These are phyloP conservation scores for Erethizon dorsatum DNA, from an alignment of 2,797 vertebrate genomes.

Conservation along the genomic window DNA sequence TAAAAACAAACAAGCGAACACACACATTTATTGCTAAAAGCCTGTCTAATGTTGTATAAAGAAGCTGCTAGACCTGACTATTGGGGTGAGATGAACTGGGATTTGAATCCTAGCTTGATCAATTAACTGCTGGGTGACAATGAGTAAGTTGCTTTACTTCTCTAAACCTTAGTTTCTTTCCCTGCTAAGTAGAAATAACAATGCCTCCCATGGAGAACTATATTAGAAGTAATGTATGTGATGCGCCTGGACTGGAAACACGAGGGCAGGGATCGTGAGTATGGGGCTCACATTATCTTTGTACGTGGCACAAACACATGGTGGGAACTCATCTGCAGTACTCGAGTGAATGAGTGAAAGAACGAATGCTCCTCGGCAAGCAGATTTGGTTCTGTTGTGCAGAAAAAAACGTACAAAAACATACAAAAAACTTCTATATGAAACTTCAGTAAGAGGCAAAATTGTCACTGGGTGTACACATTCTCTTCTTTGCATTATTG, in stretches of 20 bases:
- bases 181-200: background rate
- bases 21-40: background rate
- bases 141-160: background rate
- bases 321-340: background rate
- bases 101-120: slow-evolving; percentile 16
- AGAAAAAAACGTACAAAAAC: too few relatives aligned
- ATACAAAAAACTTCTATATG: background rate
- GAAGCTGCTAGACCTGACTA: slow-evolving; percentile 5
- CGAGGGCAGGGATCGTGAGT: background rate
- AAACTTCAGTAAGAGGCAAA: background rate
- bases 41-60: background rate
- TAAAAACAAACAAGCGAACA: background rate
- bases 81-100: background rate
- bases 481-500: slow-evolving; percentile 6
- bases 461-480: background rate
- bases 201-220: background rate
- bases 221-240: background rate
- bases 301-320: too few relatives aligned
- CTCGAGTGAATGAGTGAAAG: background rate
- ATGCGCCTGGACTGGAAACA: background rate
- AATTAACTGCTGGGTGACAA: background rate
- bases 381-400: background rate
- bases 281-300: background rate
- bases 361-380: background rate
- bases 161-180: background rate